A percentile compares a stretch with the other conserved stretches of the same genome.
Conservation (phyloP, 2,888 invertebrate genomes). For the Plusia festucae region DNA sequence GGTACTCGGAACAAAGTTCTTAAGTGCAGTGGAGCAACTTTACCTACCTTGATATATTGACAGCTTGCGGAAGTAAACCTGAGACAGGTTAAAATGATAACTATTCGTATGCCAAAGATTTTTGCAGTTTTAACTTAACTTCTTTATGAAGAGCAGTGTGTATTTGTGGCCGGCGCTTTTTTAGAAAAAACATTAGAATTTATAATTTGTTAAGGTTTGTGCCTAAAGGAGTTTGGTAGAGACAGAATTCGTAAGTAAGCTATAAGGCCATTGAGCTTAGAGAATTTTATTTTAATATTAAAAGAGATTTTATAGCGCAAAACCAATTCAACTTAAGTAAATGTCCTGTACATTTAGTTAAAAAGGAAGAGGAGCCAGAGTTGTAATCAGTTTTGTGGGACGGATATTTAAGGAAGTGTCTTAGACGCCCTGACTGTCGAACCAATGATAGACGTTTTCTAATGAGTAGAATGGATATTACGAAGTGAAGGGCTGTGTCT, state of each 20-base stretch:
- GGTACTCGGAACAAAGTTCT: slow-evolving; percentile 18
- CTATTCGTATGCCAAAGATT: neutral
- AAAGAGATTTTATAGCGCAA: neutral
- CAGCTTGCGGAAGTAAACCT: slow-evolving; percentile 16
- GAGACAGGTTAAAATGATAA: neutral
- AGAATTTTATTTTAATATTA: too few relatives aligned
- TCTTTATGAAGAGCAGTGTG: neutral
- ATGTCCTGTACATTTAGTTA: neutral
- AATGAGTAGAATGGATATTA: neutral
- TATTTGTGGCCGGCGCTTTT: too few relatives aligned
- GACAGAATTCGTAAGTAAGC: too few relatives aligned
- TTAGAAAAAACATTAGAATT: too few relatives aligned
- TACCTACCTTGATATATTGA: slow-evolving; percentile 32
- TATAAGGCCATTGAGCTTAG: too few relatives aligned
- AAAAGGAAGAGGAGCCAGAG: neutral
- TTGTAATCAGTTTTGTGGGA: neutral
- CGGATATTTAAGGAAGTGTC: neutral
- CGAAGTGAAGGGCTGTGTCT: neutral
- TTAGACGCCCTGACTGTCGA: neutral
- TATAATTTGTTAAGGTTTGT: too few relatives aligned
- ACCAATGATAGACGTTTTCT: neutral
- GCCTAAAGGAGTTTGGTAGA: too few relatives aligned
- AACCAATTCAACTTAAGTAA: neutral
- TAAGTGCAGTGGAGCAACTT: slow-evolving; percentile 17
- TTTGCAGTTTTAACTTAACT: neutral